Evolutionary conservation across 2,113 vertebrate species (phyloP).

Genomic region (Chloropsis cyanopogon): DNA sequence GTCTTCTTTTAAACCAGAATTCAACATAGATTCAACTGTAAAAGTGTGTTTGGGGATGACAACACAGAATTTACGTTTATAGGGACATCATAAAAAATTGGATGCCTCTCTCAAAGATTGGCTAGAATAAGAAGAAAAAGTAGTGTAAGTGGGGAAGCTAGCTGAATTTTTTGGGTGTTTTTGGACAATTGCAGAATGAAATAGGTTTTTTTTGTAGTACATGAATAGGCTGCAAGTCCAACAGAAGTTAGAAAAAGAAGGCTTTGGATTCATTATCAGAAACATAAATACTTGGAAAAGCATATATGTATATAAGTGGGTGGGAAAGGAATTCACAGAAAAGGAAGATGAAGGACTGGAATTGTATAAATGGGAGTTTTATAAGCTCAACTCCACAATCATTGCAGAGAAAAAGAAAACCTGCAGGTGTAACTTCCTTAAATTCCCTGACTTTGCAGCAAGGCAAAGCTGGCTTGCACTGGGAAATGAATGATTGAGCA

Average conservation of each 20-base stretch:
- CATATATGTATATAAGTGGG: background rate
- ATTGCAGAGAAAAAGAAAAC: background rate
- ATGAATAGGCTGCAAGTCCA: background rate
- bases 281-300: background rate
- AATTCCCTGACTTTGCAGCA: constrained; percentile 11
- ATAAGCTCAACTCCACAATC: background rate
- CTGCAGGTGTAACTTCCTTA: constrained; percentile 31
- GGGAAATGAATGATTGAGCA: constrained; percentile 46
- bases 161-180: background rate
- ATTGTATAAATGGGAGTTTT: background rate
- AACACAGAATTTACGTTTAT: background rate
- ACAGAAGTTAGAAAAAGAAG: background rate
- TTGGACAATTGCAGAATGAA: background rate
- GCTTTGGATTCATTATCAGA: background rate
- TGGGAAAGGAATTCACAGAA: background rate
- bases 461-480: constrained; percentile 1
- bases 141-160: background rate
- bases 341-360: background rate
- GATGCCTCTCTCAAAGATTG: background rate
- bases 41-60: background rate
- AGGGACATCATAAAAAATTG: background rate
- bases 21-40: background rate
- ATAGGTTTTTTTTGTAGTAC: background rate
- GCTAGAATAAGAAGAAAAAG: background rate
- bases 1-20: background rate